A percentile compares a stretch with the other conserved stretches of the same genome.
Conservation (phyloP, 2,797 vertebrate species). For the Eulemur albifrons region DNA sequence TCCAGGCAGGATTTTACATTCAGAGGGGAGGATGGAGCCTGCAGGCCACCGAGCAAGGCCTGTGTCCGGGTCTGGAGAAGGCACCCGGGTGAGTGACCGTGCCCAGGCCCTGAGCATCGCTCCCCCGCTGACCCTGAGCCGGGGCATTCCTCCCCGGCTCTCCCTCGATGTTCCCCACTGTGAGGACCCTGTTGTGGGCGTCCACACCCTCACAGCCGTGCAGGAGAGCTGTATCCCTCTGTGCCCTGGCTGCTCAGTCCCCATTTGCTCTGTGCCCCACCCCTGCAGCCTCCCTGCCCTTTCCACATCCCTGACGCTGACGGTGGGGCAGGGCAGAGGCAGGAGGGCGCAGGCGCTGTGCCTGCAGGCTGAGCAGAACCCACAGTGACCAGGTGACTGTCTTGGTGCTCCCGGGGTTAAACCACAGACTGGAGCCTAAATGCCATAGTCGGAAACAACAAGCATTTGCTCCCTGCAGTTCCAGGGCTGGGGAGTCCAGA, state of each 20-base stretch:
- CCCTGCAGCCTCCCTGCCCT: no score
- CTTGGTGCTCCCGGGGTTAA: background rate
- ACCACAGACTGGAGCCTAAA: background rate
- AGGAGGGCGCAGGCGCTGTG: background rate
- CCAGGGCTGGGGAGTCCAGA: background rate
- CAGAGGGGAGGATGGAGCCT: accelerated
- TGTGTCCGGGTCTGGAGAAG: background rate
- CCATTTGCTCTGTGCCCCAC: no score
- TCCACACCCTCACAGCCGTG: background rate
- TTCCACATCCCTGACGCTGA: background rate
- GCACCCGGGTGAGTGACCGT: accelerated
- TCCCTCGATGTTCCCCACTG: background rate
- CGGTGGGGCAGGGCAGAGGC: background rate
- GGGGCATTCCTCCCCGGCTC: accelerated
- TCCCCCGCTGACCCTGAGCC: background rate
- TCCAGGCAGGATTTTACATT: background rate
- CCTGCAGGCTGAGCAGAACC: no score
- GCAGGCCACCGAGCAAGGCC: background rate
- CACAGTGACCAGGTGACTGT: no score
- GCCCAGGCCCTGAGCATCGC: background rate
- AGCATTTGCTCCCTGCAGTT: background rate
- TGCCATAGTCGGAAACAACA: no score
- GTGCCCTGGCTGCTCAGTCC: background rate
- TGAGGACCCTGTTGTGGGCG: accelerated
- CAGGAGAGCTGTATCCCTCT: background rate